These are phyloP conservation scores for Drosophila funebris DNA, from an alignment of 1,140 invertebrate species.

Conservation along the genomic window DNA sequence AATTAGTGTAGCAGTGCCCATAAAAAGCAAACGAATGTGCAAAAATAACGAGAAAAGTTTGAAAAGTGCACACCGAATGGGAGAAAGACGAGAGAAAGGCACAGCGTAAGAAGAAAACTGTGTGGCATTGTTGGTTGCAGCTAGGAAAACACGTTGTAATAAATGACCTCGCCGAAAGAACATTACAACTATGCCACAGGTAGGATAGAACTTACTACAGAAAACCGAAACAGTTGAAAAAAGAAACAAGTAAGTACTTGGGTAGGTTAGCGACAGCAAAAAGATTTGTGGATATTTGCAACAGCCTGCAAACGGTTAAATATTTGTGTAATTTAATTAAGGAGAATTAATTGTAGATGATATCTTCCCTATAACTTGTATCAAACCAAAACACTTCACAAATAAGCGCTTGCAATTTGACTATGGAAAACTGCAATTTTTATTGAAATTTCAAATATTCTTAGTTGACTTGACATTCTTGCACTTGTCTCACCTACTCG, in stretches of 20 bases:
- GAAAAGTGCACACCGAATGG: constrained; percentile 33
- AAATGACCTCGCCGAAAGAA: constrained; percentile 53
- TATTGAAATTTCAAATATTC: neutral
- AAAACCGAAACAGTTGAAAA: neutral
- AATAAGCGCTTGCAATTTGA: neutral
- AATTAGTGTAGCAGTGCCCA: constrained; percentile 79
- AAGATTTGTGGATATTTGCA: constrained; percentile 3
- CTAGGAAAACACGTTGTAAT: constrained; percentile 66
- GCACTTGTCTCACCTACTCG: neutral
- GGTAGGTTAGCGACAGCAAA: constrained; percentile 4
- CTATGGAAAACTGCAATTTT: neutral
- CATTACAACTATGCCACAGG: constrained; percentile 43
- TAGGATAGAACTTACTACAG: constrained; percentile 1
- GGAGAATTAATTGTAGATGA: constrained; percentile 8
- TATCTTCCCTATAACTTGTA: neutral
- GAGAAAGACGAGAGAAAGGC: constrained; percentile 37
- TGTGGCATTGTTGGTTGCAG: constrained; percentile 58
- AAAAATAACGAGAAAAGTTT: constrained; percentile 82
- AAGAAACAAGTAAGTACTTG: neutral
- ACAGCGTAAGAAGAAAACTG: constrained; percentile 48
- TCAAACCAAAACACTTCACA: neutral
- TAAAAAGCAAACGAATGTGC: constrained; percentile 80
- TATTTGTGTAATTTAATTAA: constrained; percentile 21
- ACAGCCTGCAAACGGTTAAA: constrained; percentile 3
- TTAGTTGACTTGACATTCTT: neutral